Evolutionary conservation across 1,140 invertebrate genomes (phyloP), one percentile per base, ranked within the genome.

Genomic region (Drosophila obscura): DNA sequence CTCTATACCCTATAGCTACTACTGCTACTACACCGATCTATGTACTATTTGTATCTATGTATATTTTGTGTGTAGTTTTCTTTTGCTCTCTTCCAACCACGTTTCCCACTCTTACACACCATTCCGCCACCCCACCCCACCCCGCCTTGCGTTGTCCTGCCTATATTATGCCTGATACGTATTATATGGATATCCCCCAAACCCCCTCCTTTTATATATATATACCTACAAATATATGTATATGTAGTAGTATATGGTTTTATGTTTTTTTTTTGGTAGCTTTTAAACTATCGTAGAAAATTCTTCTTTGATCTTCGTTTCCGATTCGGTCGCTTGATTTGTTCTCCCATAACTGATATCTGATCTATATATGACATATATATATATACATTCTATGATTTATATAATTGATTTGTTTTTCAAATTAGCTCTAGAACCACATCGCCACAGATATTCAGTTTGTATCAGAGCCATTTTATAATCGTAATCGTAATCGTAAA

Each of bases 361-460:
- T 51, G 51, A 45, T 22, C 6, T 31, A 15, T 66, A 55, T 50
- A 58, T 50, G 19, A 55, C 26, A 72, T 48, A 52, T 48, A 57
- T 58, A 61, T 49, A 45, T 68, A 58, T 45, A 69, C 50, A 58
- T 69, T 26, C 41, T 65, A 75, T 74, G 49, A 80, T 80, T 60
- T 46, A 48, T 28, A 19, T 19, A 55, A 63, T 64, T 73, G 63
- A 63, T 73, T 74, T 71, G 69, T 71, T 82, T 69, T 57, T 41
- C 11, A 39, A 74, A 74, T 66, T 75, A 75, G 72, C 72, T 75
- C 72, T 52, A 74, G 5, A 72, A 48, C 72, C 60, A 73, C 69
- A 73, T 74, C 68, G 66, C 53, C 43, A 75, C 15, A 69, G 39
- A 68, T 77, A 68, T 77, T 81, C 69, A 78, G 74, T 81, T 81